Evolutionary conservation across 2,113 vertebrate species (phyloP).

Genomic region (Lontra canadensis): DNA sequence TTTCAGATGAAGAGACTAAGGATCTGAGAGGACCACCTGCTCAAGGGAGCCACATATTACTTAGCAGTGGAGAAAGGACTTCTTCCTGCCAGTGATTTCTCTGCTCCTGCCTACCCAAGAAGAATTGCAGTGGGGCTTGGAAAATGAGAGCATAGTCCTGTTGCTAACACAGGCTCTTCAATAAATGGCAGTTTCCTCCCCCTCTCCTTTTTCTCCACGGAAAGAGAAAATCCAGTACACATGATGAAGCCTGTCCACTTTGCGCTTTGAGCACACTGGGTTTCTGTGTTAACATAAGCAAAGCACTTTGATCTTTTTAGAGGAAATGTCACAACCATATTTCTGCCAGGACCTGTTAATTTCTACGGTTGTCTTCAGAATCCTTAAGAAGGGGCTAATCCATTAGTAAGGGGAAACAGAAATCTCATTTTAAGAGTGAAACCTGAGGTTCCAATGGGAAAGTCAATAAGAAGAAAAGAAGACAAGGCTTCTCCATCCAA

Average conservation of each 20-base stretch:
- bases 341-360: background rate
- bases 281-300: background rate
- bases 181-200: background rate
- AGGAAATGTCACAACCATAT: background rate
- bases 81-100: background rate
- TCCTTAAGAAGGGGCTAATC: background rate
- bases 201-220: background rate
- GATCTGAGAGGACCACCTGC: background rate
- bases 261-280: background rate
- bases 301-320: background rate
- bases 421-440: background rate
- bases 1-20: constrained; percentile 3
- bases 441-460: background rate
- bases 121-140: background rate
- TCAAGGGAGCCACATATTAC: background rate
- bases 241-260: background rate
- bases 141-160: background rate
- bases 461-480: background rate
- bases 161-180: background rate
- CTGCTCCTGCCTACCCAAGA: background rate
- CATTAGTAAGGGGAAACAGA: background rate
- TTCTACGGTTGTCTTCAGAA: background rate
- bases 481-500: background rate
- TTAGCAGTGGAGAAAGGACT: background rate
- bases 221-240: background rate